A percentile compares a stretch with the other conserved stretches of the same genome.
Evolutionary conservation across 2,113 vertebrate genomes (phyloP).

Genomic region (Callithrix jacchus): DNA sequence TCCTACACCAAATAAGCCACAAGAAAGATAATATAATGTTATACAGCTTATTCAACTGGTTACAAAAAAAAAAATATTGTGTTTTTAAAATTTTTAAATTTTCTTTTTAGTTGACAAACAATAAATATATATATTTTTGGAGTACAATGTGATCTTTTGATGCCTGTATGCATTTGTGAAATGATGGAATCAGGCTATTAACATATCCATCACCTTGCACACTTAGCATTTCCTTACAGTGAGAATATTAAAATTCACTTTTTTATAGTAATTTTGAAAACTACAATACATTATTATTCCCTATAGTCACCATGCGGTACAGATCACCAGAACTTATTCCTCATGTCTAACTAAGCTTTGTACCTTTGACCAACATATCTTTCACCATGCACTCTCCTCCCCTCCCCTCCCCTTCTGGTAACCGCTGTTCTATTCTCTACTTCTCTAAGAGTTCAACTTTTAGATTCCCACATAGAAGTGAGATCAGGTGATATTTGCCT

Average conservation of each 20-base stretch:
- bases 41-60: neutral
- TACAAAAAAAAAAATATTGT: neutral
- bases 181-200: neutral
- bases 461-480: neutral
- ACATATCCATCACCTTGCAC: neutral
- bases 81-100: neutral
- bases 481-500: neutral
- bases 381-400: neutral
- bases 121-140: neutral
- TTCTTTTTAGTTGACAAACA: neutral
- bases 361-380: neutral
- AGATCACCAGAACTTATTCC: neutral
- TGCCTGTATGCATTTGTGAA: too few species aligned
- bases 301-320: neutral
- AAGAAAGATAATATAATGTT: neutral
- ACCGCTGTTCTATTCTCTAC: neutral
- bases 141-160: neutral
- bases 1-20: neutral
- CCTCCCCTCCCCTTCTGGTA: neutral
- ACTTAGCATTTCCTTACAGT: neutral
- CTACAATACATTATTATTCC: neutral
- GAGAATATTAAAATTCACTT: neutral
- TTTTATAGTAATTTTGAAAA: neutral
- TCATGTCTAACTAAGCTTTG: neutral
- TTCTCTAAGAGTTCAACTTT: neutral